Evolutionary conservation across 2,797 vertebrate species (phyloP), one percentile per base, ranked within the genome.

Genomic region (Betta splendens): DNA sequence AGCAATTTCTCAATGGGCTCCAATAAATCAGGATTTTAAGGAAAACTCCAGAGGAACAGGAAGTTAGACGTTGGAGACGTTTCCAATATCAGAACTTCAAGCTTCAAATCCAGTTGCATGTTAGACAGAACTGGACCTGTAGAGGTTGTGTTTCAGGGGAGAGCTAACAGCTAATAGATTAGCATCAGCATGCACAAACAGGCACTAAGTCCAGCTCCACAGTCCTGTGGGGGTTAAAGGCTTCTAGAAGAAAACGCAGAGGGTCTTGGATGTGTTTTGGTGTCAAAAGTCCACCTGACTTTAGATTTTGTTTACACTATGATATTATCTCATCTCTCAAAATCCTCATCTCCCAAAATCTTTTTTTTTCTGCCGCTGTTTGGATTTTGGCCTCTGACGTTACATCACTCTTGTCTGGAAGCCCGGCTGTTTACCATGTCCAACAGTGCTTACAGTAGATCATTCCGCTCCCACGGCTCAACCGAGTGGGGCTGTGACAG

Each of bases 381-480:
- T 48, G 6, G 15, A 45, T 54, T 53, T 62, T 52, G 52, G 15
- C 21, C 49, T 60, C 38, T 43, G 33, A 53, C 20, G 45, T 81
- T 84, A 67, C 69, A 58, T 84, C 72, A 73, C 43, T 70, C 48
- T 26, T n/a, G 43, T 64, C 16, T 38, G 32, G 56, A 64, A 67
- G 77, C 79, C 78, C 86, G 72, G 57, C 31, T 43, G 28, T 68
- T 75, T 71, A 52, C 80, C 69, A 62, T 53, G 70, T 73, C 64
- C 63, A 80, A 72, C 72, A 40, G 61, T 64, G 62, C 71, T 78
- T 75, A 75, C 72, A 76, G 68, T 69, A 57, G 68, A 75, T 80
- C 74, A 64, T 61, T 79, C 76, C 75, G 79, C 72, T 79, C 58
- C 71, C 79, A 84, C 83, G 86, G 80, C 73, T 78, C 82, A 83